Evolutionary conservation across 2,888 invertebrate genomes (phyloP).

Genomic region (Mechanitis messenoides): DNA sequence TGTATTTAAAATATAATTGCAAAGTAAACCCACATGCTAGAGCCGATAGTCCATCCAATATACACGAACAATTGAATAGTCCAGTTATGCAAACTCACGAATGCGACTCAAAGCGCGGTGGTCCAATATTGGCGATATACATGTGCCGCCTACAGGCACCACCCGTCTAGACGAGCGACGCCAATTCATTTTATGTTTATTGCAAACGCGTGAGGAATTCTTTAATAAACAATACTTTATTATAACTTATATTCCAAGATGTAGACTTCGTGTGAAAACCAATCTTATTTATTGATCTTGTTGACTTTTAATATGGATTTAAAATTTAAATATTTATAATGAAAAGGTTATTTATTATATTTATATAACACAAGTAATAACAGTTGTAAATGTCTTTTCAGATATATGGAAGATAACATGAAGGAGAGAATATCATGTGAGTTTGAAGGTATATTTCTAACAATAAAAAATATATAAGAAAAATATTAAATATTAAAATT

Average conservation of each 20-base stretch:
- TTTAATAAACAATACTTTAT: slow-evolving; percentile 12
- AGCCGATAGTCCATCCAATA: too few relatives aligned
- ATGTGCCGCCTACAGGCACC: slow-evolving; percentile 21
- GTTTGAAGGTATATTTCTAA: slow-evolving; percentile 13
- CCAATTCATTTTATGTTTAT: slow-evolving; percentile 26
- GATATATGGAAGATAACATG: slow-evolving; percentile 57
- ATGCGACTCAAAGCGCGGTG: slow-evolving; percentile 34
- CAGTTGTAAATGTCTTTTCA: slow-evolving; percentile 40
- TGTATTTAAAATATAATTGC: background rate
- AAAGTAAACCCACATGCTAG: too few relatives aligned
- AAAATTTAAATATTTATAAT: background rate
- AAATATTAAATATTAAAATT: background rate
- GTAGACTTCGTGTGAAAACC: too few relatives aligned
- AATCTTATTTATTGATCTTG: background rate
- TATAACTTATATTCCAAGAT: background rate
- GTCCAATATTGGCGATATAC: slow-evolving; percentile 40
- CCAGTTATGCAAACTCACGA: slow-evolving; percentile 17
- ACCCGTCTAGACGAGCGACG: slow-evolving; percentile 30
- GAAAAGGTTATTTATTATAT: too few relatives aligned
- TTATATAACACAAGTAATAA: background rate
- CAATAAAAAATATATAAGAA: slow-evolving; percentile 5
- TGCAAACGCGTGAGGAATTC: slow-evolving; percentile 24
- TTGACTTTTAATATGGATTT: background rate
- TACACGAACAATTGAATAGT: background rate
- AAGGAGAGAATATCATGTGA: slow-evolving; percentile 49